Evolutionary conservation across 2,797 vertebrate species (phyloP).

Genomic region (Chiloscyllium punctatum): DNA sequence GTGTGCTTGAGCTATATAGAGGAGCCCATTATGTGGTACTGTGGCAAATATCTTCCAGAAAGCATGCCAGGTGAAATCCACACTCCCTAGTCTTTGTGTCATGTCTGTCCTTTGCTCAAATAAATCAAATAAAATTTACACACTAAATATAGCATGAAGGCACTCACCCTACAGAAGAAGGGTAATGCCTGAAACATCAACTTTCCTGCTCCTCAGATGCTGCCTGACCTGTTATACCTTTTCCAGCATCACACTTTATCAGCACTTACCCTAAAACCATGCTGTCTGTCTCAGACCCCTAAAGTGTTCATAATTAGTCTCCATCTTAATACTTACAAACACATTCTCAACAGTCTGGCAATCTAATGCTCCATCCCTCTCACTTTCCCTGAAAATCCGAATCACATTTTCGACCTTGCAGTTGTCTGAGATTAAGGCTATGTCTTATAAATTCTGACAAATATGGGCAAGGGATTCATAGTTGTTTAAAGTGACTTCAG

Average conservation of each 20-base stretch:
- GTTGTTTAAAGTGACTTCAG: neutral
- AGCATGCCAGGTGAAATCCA: neutral
- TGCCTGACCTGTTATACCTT: no score
- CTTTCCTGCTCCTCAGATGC: no score
- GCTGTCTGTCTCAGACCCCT: neutral
- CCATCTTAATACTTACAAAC: neutral
- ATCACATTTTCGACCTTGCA: neutral
- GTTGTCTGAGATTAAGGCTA: neutral
- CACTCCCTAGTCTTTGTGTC: neutral
- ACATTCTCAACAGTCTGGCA: neutral
- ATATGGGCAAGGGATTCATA: neutral
- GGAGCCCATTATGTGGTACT: neutral
- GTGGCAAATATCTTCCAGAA: neutral
- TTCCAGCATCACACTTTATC: no score
- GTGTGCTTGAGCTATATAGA: neutral
- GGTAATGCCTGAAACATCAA: no score
- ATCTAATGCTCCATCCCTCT: neutral
- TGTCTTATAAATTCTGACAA: neutral
- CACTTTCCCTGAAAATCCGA: neutral
- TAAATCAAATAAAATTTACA: neutral
- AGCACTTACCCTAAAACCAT: neutral
- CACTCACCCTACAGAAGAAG: neutral
- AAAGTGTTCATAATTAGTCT: neutral
- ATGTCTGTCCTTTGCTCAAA: neutral
- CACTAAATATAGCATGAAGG: neutral